Conservation (phyloP, 2,797 vertebrate species). For the Myotis planiceps region DNA sequence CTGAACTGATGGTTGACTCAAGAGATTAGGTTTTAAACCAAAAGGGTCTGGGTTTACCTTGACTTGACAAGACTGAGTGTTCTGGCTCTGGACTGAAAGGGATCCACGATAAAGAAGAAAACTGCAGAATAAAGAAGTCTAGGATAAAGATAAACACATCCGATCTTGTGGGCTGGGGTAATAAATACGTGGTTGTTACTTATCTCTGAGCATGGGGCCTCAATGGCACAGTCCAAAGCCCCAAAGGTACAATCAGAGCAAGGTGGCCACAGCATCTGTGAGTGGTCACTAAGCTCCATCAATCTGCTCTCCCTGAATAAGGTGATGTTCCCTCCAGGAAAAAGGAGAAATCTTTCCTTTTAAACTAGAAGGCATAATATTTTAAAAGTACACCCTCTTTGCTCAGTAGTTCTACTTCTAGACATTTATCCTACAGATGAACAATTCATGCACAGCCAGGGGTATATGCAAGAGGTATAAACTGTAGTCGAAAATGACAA, state of each 20-base stretch:
- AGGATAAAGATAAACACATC: neutral
- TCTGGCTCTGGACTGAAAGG: neutral
- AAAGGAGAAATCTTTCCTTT: constrained; percentile 50
- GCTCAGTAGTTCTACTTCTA: neutral
- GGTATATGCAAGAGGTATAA: neutral
- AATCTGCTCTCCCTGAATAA: neutral
- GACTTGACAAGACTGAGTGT: neutral
- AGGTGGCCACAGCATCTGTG: neutral
- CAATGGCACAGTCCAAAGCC: neutral
- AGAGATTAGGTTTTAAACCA: neutral
- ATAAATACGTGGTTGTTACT: neutral
- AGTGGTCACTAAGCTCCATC: neutral
- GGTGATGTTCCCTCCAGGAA: constrained; percentile 29
- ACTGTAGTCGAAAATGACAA: neutral
- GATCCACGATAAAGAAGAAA: neutral
- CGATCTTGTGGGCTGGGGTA: neutral
- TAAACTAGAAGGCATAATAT: neutral
- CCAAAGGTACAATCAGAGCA: neutral
- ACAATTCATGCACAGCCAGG: neutral
- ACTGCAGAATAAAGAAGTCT: neutral
- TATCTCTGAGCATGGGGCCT: neutral
- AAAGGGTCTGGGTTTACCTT: neutral
- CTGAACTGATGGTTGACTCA: neutral
- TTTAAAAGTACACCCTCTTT: neutral
- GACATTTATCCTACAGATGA: neutral